Conservation (phyloP, 2,888 invertebrate genomes). For the Coelogynopora nodosa region DNA sequence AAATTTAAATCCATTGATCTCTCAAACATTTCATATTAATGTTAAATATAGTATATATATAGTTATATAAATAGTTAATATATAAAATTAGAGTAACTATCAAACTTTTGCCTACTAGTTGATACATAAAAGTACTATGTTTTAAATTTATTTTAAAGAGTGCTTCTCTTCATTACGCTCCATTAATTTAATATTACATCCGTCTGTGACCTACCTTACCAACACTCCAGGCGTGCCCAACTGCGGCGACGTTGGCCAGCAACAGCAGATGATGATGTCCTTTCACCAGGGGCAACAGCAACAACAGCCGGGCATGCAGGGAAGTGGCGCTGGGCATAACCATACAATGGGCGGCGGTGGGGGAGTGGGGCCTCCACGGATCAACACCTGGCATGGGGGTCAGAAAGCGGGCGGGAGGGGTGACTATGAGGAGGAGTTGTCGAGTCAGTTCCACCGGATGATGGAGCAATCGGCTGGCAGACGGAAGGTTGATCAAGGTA, state of each 20-base stretch:
- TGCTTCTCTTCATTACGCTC: too few species aligned
- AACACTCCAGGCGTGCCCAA: not conserved
- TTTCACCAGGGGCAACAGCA: not conserved
- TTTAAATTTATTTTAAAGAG: too few species aligned
- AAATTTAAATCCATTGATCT: too few species aligned
- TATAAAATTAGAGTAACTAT: too few species aligned
- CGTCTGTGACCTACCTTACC: too few species aligned
- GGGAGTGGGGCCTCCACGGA: not conserved
- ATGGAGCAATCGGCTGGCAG: not conserved
- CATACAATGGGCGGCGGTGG: not conserved
- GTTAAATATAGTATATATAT: too few species aligned
- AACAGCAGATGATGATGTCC: not conserved
- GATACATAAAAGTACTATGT: too few species aligned
- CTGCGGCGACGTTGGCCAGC: not conserved
- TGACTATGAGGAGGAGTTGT: not conserved
- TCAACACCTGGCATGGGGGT: slow-evolving; percentile 2
- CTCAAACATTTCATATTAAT: too few species aligned
- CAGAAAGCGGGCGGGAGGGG: not conserved
- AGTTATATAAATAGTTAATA: too few species aligned
- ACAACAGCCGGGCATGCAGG: not conserved
- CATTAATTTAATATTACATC: too few species aligned
- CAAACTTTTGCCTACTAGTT: too few species aligned
- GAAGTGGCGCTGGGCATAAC: not conserved
- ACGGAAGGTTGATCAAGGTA: slow-evolving; percentile 4
- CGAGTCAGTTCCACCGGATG: not conserved